Evolutionary conservation across 1,140 invertebrate species (phyloP), one percentile per base, ranked within the genome.

Genomic region (Cryptotermes secundus): DNA sequence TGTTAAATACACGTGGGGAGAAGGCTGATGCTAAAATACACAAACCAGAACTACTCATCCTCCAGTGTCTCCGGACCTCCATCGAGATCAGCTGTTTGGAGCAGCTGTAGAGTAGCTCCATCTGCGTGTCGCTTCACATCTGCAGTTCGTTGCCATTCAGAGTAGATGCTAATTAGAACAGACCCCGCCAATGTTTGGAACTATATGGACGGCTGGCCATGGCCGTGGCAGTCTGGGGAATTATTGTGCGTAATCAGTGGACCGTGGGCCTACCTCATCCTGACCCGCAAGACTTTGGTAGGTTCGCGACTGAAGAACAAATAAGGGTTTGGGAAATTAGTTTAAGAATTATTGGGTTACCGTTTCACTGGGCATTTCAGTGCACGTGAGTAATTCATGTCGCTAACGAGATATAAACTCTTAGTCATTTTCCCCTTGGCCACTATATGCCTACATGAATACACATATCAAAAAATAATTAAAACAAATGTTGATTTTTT

Each of bases 71-170:
- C 34, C 80, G 24, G 6, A 36, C 34, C 80, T 81, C 80, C 26
- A 26, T 34, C 35, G 80, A 81, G 80, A 81, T 81, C 80, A 81
- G 80, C 80, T 81, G 80, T 81, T 81, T 81, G 80, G 35, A 81
- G 80, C 80, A 81, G 80, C 80, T 81, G 80, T 81, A 81, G 6
- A 35, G 42, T 81, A 36, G n/a, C 34, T 34, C 80, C 42, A 45
- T n/a, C 80, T 26, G 34, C 35, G 24, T 34, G 34, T 36, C 24
- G 24, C 16, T 9, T n/a, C 34, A 35, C 42, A 81, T 81, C 59
- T 72, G 59, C 59, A 72, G 59, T 72, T 72, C 26, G 26, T 31
- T 72, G 59, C 59, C 59, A 72, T 72, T 72, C 59, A 72, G 14
- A 72, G 59, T 72, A 72, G 26, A 72, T 72, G 59, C 59, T 72